Conservation (phyloP, 1,140 invertebrate species). For the Neodiprion fabricii region DNA sequence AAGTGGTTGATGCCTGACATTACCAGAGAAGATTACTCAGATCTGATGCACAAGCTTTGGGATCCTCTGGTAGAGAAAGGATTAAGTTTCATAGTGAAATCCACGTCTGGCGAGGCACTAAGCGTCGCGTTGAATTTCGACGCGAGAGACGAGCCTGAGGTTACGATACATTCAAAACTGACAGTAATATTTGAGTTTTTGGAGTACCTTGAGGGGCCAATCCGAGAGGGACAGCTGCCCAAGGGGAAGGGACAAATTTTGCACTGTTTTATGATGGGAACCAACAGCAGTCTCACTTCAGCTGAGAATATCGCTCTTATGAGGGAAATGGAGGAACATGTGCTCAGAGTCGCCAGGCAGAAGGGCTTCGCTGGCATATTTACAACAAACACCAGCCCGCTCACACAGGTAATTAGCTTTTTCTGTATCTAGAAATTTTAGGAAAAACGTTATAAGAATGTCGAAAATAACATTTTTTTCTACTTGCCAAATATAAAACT, state of each 20-base stretch:
- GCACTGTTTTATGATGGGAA: slow-evolving; percentile 88
- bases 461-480: not conserved
- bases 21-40: slow-evolving; percentile 69
- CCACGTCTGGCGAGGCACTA: slow-evolving; percentile 52
- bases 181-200: slow-evolving; percentile 79
- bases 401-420: slow-evolving; percentile 73
- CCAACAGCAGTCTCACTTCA: slow-evolving; percentile 66
- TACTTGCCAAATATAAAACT: not conserved
- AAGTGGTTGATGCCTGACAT: slow-evolving; percentile 74
- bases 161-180: slow-evolving; percentile 71
- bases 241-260: slow-evolving; percentile 73
- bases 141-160: slow-evolving; percentile 76
- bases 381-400: slow-evolving; percentile 84
- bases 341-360: slow-evolving; percentile 68
- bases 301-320: slow-evolving; percentile 81
- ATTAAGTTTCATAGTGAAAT: slow-evolving; percentile 74
- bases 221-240: slow-evolving; percentile 70
- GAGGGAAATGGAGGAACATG: slow-evolving; percentile 78
- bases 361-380: slow-evolving; percentile 77
- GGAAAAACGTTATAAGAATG: too few species aligned
- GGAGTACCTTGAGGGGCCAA: slow-evolving; percentile 75
- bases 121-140: slow-evolving; percentile 82
- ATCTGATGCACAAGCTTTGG: slow-evolving; percentile 74
- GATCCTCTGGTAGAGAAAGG: slow-evolving; percentile 67
- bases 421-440: not conserved